Conservation (phyloP, 2,113 vertebrate species). For the Thunnus maccoyii region DNA sequence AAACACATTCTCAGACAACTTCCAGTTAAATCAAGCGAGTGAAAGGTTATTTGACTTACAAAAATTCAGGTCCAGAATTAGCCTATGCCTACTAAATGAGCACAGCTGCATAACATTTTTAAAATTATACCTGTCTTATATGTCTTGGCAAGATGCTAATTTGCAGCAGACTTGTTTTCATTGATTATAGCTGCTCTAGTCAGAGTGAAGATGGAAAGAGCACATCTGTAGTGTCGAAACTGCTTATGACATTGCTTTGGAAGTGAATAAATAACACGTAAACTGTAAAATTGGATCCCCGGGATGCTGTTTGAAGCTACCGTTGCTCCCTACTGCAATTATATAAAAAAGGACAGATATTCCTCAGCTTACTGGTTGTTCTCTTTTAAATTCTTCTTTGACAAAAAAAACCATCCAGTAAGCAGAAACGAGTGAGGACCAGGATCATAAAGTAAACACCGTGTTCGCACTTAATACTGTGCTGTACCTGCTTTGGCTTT, state of each 20-base stretch:
- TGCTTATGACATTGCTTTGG: constrained; percentile 18
- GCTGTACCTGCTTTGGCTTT: constrained; percentile 63
- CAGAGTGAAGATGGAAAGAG: constrained; percentile 13
- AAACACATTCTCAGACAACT: background rate
- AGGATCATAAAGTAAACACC: constrained; percentile 50
- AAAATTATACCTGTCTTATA: constrained; percentile 27
- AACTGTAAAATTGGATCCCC: constrained; percentile 28
- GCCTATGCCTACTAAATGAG: background rate
- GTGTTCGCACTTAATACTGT: constrained; percentile 32
- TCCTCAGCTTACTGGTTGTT: background rate
- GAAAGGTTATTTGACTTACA: background rate
- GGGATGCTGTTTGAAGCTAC: constrained; percentile 3
- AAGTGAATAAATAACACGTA: constrained; percentile 24
- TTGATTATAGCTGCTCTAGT: constrained; percentile 21
- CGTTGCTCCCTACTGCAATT: background rate
- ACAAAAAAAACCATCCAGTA: constrained; percentile 3
- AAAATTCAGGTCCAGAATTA: constrained; percentile 2
- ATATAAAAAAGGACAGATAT: background rate
- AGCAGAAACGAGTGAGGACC: constrained; percentile 17
- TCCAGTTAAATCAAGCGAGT: background rate
- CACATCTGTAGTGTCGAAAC: background rate
- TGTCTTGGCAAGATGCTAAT: constrained; percentile 32
- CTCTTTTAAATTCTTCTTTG: background rate
- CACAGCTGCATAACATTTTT: constrained; percentile 14
- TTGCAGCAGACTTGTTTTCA: constrained; percentile 18